Evolutionary conservation across 1,140 invertebrate genomes (phyloP).

Genomic region (Agrilus planipennis): DNA sequence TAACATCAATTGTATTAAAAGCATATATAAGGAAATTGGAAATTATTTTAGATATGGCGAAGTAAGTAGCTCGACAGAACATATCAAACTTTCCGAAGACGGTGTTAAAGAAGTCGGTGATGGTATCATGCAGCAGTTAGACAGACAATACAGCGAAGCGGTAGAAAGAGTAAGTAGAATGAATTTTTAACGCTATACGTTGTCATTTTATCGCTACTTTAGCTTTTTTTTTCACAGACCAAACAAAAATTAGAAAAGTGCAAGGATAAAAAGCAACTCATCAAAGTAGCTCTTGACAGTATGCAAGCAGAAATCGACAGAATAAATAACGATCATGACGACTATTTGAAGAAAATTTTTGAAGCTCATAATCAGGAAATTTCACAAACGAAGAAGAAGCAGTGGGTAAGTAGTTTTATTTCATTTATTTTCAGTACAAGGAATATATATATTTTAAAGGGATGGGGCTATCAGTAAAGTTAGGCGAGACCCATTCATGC

Average conservation of each 20-base stretch:
- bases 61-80: slow-evolving; percentile 30
- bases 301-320: slow-evolving; percentile 45
- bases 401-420: slow-evolving; percentile 72
- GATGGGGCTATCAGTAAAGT: no score
- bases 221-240: slow-evolving; percentile 29
- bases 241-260: slow-evolving; percentile 44
- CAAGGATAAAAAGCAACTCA: slow-evolving; percentile 38
- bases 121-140: slow-evolving; percentile 24
- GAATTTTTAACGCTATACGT: background rate
- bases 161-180: slow-evolving; percentile 25
- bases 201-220: background rate
- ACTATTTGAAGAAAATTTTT: slow-evolving; percentile 51
- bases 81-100: slow-evolving; percentile 11
- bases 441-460: no score
- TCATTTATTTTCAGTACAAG: no score
- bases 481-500: no score
- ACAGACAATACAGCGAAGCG: slow-evolving; percentile 30
- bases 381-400: slow-evolving; percentile 68
- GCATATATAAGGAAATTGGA: slow-evolving; percentile 9
- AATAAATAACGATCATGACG: slow-evolving; percentile 51
- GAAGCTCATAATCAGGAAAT: slow-evolving; percentile 59
- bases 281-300: slow-evolving; percentile 28
- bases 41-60: slow-evolving; percentile 14
- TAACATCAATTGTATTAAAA: no score
- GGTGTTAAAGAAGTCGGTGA: slow-evolving; percentile 13